Percentiles rank a stretch among this genome's conserved stretches.
These are phyloP conservation scores for Camponotus floridanus DNA, from an alignment of 1,140 invertebrate genomes.

Conservation along the genomic window DNA sequence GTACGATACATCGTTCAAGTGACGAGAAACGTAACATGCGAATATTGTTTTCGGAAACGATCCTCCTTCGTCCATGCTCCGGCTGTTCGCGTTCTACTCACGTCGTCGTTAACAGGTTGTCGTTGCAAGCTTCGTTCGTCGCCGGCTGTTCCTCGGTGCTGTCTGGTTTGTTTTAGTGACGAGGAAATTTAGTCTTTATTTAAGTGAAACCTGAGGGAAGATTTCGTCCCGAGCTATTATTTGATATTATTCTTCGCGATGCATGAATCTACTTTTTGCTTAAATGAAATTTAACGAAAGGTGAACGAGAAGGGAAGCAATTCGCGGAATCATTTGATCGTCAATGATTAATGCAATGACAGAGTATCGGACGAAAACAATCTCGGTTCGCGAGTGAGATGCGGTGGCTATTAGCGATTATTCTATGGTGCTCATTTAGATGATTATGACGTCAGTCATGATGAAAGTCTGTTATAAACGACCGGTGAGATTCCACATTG, in stretches of 20 bases:
- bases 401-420: conserved; percentile 45
- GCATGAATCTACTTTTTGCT: background rate
- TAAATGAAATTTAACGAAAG: background rate
- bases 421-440: background rate
- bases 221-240: background rate
- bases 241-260: background rate
- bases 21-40: conserved; percentile 39
- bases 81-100: conserved; percentile 26
- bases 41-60: conserved; percentile 27
- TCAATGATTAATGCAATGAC: conserved; percentile 6
- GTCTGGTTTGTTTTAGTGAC: background rate
- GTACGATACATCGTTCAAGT: conserved; percentile 20
- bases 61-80: conserved; percentile 11
- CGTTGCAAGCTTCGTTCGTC: conserved; percentile 56
- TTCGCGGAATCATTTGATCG: background rate
- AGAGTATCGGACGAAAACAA: background rate
- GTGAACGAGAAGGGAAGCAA: background rate
- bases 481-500: background rate
- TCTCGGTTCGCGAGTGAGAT: conserved; percentile 27
- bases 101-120: conserved; percentile 78
- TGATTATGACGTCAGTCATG: conserved; percentile 6
- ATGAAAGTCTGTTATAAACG: conserved; percentile 22
- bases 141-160: conserved; percentile 9
- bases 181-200: background rate
- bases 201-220: conserved; percentile 9